phyloP scores from a whole-genome alignment of 2,888 invertebrate genomes.

The Iphiclides podalirius region DNA sequence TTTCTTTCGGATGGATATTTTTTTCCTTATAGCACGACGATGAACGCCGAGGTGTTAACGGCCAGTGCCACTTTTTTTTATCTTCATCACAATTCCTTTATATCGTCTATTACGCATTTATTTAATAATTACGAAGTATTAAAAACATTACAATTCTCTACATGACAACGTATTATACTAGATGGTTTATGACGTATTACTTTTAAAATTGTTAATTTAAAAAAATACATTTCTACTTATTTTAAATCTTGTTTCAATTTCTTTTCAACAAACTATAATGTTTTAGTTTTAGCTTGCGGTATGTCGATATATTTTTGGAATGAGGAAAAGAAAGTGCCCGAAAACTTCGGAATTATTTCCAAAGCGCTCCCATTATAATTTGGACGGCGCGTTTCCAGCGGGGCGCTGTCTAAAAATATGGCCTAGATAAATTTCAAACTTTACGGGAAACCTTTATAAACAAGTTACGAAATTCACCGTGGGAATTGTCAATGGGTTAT shows the following conservation, averaged over 20 bases:
- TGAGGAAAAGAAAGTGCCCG: slow-evolving; percentile 46
- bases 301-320: slow-evolving; percentile 51
- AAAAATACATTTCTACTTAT: no score
- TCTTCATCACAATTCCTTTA: no score
- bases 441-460: slow-evolving; percentile 49
- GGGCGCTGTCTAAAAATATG: slow-evolving; percentile 52
- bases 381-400: slow-evolving; percentile 54
- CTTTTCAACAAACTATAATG: no score
- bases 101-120: no score
- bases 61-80: slow-evolving; percentile 26
- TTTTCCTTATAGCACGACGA: slow-evolving; percentile 28
- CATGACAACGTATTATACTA: no score
- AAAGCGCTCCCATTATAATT: slow-evolving; percentile 59
- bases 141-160: no score
- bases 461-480: slow-evolving; percentile 46
- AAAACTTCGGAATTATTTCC: slow-evolving; percentile 58
- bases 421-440: slow-evolving; percentile 55
- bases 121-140: no score
- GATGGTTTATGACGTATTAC: no score
- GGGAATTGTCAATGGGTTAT: slow-evolving; percentile 50
- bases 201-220: no score
- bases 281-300: no score
- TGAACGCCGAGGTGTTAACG: slow-evolving; percentile 13
- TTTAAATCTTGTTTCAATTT: no score
- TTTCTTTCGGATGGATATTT: slow-evolving; percentile 47